Evolutionary conservation across 1,140 invertebrate species (phyloP).

Genomic region (Laupala kohalensis): DNA sequence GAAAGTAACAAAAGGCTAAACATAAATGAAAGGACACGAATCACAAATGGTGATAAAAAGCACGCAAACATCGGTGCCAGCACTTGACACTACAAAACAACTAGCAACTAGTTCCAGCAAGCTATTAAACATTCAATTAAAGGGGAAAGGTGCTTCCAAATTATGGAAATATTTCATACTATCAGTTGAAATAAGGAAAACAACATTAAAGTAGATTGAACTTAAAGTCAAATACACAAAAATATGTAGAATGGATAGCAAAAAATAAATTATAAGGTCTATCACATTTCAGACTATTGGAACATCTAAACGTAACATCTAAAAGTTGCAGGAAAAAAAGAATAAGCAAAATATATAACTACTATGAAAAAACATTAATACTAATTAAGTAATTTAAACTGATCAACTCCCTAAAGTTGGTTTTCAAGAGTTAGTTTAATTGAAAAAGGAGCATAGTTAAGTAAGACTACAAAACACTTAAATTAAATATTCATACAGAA

Average conservation of each 20-base stretch:
- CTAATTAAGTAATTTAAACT: not conserved
- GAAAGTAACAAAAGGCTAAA: too few relatives aligned
- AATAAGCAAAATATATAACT: not conserved
- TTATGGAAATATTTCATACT: not conserved
- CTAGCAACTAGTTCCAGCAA: not conserved
- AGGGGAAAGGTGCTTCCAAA: not conserved
- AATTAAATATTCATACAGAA: not conserved
- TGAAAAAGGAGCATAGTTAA: not conserved
- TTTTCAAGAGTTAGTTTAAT: not conserved
- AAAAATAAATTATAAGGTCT: not conserved
- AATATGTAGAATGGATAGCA: not conserved
- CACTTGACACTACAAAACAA: not conserved
- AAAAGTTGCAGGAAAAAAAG: not conserved
- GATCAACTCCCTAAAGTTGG: not conserved
- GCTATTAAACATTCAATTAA: not conserved
- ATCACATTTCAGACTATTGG: too few relatives aligned
- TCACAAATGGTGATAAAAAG: not conserved
- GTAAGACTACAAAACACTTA: not conserved
- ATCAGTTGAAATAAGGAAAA: not conserved
- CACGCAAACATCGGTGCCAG: not conserved
- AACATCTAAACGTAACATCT: too few relatives aligned
- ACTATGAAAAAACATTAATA: not conserved
- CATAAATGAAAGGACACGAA: not conserved
- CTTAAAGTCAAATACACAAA: not conserved
- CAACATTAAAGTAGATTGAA: not conserved